phyloP scores from a whole-genome alignment of 1,140 invertebrate genomes.

The Lethocerus indicus region DNA sequence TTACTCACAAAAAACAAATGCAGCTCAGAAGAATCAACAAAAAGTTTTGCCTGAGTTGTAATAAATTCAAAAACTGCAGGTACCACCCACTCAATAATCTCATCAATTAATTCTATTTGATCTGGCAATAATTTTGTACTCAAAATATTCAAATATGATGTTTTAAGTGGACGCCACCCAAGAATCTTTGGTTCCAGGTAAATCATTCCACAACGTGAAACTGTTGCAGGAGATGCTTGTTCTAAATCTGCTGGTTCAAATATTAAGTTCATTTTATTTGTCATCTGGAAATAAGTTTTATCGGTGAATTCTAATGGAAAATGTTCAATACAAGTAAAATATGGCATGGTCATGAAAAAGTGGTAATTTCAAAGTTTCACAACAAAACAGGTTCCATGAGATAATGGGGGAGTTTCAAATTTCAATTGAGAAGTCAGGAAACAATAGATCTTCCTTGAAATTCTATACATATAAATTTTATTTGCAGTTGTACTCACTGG shows the following conservation, averaged over 20 bases:
- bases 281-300: conserved; percentile 39
- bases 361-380: no score
- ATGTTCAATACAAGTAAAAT: no score
- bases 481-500: not conserved
- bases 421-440: not conserved
- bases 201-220: conserved; percentile 89
- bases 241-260: conserved; percentile 87
- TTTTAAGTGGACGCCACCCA: conserved; percentile 48
- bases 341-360: no score
- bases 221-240: conserved; percentile 69
- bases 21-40: conserved; percentile 60
- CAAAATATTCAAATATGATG: conserved; percentile 56
- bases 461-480: not conserved
- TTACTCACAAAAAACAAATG: conserved; percentile 58
- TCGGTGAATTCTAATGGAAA: no score
- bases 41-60: conserved; percentile 44
- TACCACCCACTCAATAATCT: conserved; percentile 68
- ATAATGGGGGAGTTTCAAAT: no score
- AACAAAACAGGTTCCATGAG: no score
- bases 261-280: conserved; percentile 77
- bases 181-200: conserved; percentile 68
- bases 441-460: not conserved
- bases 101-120: conserved; percentile 42
- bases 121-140: conserved; percentile 42
- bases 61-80: conserved; percentile 50